Base-by-base conservation (phyloP, 2,888 invertebrate species). In the Iselma pallidipennis region DNA sequence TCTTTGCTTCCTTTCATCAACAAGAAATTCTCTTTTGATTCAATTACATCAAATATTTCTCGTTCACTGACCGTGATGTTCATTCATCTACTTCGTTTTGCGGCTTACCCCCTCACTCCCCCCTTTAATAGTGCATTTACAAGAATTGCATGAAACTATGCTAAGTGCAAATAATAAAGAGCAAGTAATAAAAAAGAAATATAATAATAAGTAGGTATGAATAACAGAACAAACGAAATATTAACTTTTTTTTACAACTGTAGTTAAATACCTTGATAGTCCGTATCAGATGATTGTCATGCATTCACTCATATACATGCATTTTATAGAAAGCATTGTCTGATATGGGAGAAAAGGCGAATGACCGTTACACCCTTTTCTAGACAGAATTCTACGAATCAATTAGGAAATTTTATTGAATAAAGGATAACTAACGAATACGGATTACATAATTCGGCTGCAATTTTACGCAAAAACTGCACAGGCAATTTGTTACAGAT, bases 11-110 rank as follows among this genome's bases (percentile, higher is more conserved):
- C n/a, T n/a, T n/a, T n/a, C n/a, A n/a, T n/a, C n/a, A n/a, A 19
- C 49, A 49, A 57, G 49, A 48, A 61, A 23, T 49, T 61, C 4
- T n/a, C 21, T 53, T 56, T 49, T 25, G 33, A 48, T 33, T 42
- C 57, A 60, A 60, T 60, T 60, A 51, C 26, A 60, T 10, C 14
- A 55, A 61, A 57, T 49, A 57, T 53, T 61, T 61, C 53, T 51
- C 61, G 57, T 57, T 49, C 61, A 61, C 28, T 61, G 57, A 57
- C 61, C 61, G 61, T 37, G 49, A 61, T 61, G 45, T 49, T 53
- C 61, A 57, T 61, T 61, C 61, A 61, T 49, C 51, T 48, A 21
- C 23, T 45, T 21, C 21, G 21, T 19, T 4, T 42, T 23, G 23
- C 12, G 19, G 23, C 23, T 45, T 45, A 45, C 16, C 12, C 3